Evolutionary conservation across 2,113 vertebrate genomes (phyloP).

Genomic region (Xiphophorus couchianus): DNA sequence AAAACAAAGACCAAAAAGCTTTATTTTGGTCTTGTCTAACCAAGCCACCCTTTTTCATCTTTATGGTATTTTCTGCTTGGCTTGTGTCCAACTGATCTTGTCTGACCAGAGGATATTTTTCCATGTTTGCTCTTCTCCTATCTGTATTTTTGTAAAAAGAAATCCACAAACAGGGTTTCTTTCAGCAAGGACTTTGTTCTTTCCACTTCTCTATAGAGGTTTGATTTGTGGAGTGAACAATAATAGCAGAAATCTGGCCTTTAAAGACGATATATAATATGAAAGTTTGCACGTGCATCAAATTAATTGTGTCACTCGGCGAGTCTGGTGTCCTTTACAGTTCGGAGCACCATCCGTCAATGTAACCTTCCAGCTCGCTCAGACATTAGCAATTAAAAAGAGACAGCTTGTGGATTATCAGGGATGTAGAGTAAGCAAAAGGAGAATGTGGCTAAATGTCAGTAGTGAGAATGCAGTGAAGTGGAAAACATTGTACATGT

Average conservation of each 20-base stretch:
- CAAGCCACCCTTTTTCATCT: too few species aligned
- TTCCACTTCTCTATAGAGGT: too few species aligned
- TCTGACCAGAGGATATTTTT: too few species aligned
- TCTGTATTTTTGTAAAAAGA: too few species aligned
- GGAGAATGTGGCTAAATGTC: neutral
- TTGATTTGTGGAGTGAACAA: neutral
- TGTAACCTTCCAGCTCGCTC: slow-evolving; percentile 20
- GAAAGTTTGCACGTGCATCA: slow-evolving; percentile 19
- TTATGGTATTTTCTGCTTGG: too few species aligned
- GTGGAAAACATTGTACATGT: slow-evolving; percentile 13
- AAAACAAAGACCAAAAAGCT: too few species aligned
- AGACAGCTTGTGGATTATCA: slow-evolving; percentile 22
- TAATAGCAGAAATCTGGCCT: slow-evolving; percentile 3
- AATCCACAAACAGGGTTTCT: too few species aligned
- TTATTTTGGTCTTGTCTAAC: too few species aligned
- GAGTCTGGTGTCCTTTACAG: slow-evolving; percentile 9
- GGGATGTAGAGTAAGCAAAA: neutral
- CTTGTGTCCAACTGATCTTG: too few species aligned
- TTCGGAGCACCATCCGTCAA: slow-evolving; percentile 12
- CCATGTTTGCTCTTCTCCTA: too few species aligned
- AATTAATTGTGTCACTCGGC: slow-evolving; percentile 31
- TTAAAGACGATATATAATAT: slow-evolving; percentile 16
- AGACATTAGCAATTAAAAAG: slow-evolving; percentile 35
- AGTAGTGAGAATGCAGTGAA: slow-evolving; percentile 10
- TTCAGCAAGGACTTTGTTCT: too few species aligned